Conservation (phyloP, 2,797 vertebrate genomes). For the Spinus pinus region DNA sequence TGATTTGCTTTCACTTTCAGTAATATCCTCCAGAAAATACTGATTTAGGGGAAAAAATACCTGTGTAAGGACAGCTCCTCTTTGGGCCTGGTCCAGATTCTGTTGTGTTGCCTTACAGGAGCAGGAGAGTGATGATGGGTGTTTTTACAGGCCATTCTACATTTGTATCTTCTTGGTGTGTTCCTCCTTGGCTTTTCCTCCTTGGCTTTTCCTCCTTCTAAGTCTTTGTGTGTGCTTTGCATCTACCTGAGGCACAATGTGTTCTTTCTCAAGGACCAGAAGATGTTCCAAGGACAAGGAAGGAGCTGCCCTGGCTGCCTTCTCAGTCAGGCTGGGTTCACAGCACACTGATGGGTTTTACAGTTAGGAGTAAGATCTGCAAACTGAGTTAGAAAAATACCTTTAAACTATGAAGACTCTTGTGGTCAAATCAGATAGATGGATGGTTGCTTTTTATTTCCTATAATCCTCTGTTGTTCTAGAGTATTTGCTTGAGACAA, state of each 20-base stretch:
- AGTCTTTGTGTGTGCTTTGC: not conserved
- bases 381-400: not conserved
- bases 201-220: not conserved
- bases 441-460: not conserved
- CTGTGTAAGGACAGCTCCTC: not conserved
- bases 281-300: not conserved
- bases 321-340: not conserved
- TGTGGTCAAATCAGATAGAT: not conserved
- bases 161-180: not conserved
- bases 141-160: fast-evolving
- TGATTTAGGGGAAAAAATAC: not conserved
- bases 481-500: not conserved
- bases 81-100: not conserved
- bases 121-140: not conserved
- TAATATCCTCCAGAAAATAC: not conserved
- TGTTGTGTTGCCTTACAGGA: not conserved
- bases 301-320: not conserved
- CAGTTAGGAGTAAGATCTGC: not conserved
- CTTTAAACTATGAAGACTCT: not conserved
- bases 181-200: not conserved
- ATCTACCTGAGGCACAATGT: fast-evolving
- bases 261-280: not conserved
- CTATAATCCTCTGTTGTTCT: not conserved
- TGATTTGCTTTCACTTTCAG: not conserved
- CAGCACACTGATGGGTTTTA: not conserved